These are phyloP conservation scores for Shargacucullia verbasci DNA, from an alignment of 2,888 invertebrate species.

Conservation along the genomic window DNA sequence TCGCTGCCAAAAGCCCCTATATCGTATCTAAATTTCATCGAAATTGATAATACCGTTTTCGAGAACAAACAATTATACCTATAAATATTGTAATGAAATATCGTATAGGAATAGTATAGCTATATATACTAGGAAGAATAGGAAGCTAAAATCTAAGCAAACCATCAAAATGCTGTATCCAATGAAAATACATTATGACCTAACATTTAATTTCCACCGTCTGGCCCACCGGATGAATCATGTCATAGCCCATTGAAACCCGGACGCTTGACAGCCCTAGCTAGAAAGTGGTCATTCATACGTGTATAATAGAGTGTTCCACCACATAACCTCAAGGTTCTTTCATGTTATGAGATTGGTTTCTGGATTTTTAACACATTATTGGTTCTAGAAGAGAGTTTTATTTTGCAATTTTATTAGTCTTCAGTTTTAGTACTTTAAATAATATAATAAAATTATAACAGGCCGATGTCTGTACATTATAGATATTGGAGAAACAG, in stretches of 20 bases:
- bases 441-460: no score
- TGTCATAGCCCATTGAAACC: conserved; percentile 3
- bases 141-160: conserved; percentile 13
- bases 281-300: conserved; percentile 16
- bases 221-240: conserved; percentile 23
- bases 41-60: no score
- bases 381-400: not conserved
- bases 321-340: conserved; percentile 21
- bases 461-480: no score
- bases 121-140: no score
- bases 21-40: no score
- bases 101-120: no score
- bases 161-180: conserved; percentile 15
- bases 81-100: no score
- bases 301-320: conserved; percentile 34
- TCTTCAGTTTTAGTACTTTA: no score
- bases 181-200: conserved; percentile 15
- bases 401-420: not conserved
- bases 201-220: conserved; percentile 45
- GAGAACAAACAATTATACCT: no score
- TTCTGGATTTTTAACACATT: conserved; percentile 15
- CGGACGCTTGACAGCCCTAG: conserved; percentile 25
- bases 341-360: conserved; percentile 20
- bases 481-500: no score
- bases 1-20: no score